Evolutionary conservation across 2,113 vertebrate genomes (phyloP).

Genomic region (Callospermophilus lateralis): DNA sequence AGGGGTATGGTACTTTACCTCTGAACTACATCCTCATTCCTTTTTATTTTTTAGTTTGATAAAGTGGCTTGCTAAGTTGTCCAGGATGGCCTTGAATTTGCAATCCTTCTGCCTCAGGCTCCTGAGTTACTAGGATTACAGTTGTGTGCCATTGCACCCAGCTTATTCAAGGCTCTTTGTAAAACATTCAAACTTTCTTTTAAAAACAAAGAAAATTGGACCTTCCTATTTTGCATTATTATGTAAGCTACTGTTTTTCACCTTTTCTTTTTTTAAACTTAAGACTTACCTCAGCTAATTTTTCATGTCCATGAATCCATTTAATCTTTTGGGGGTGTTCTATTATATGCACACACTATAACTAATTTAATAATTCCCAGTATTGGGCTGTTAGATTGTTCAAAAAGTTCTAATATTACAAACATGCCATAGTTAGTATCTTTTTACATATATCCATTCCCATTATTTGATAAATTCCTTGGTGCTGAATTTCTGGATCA

Average conservation of each 20-base stretch:
- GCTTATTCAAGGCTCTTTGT: neutral
- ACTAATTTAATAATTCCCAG: slow-evolving; percentile 4
- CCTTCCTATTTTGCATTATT: neutral
- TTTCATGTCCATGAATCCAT: neutral
- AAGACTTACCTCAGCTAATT: neutral
- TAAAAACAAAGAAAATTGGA: slow-evolving; percentile 37
- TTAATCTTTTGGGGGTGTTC: neutral
- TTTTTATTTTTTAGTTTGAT: too few species aligned
- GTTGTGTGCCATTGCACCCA: too few species aligned
- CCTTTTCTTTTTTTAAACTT: neutral
- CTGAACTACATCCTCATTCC: neutral
- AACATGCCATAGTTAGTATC: neutral
- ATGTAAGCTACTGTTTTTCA: neutral
- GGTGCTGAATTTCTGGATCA: slow-evolving; percentile 39
- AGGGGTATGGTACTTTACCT: neutral
- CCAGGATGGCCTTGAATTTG: neutral
- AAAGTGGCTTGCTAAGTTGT: too few species aligned
- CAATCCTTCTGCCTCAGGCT: neutral
- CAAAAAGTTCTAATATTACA: slow-evolving; percentile 36
- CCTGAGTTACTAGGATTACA: too few species aligned
- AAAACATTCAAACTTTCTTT: slow-evolving; percentile 34
- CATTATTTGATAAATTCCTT: slow-evolving; percentile 53
- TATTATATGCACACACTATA: neutral
- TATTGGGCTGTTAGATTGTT: neutral
- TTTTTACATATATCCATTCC: neutral